These are phyloP conservation scores for Ameiurus melas DNA, from an alignment of 2,113 vertebrate genomes.

Conservation along the genomic window DNA sequence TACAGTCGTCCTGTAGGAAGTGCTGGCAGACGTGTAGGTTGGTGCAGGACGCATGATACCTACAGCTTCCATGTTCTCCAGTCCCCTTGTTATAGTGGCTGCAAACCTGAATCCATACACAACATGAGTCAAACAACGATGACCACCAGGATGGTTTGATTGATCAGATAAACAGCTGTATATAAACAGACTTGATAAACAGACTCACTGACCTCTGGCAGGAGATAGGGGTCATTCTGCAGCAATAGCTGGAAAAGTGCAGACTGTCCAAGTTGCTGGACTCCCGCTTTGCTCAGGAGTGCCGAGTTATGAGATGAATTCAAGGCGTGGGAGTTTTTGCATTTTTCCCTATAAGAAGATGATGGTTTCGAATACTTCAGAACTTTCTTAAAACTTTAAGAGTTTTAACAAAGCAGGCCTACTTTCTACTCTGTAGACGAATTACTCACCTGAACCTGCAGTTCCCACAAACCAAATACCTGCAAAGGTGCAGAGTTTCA, in stretches of 20 bases:
- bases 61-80: slow-evolving; percentile 68
- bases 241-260: slow-evolving; percentile 73
- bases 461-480: slow-evolving; percentile 64
- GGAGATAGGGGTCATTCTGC: slow-evolving; percentile 72
- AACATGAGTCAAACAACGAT: background rate
- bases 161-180: background rate
- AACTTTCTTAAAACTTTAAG: background rate
- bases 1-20: slow-evolving; percentile 68
- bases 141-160: too few species aligned
- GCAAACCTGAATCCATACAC: slow-evolving; percentile 64
- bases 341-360: slow-evolving; percentile 60
- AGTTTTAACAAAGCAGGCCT: background rate
- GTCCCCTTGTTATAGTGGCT: slow-evolving; percentile 73
- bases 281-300: slow-evolving; percentile 52
- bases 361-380: background rate
- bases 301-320: slow-evolving; percentile 51
- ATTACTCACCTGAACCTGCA: slow-evolving; percentile 68
- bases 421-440: background rate
- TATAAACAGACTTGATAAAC: background rate
- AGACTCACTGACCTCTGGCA: slow-evolving; percentile 72
- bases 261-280: slow-evolving; percentile 57
- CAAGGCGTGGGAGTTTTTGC: slow-evolving; percentile 68
- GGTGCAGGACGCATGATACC: slow-evolving; percentile 59
- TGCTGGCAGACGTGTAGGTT: slow-evolving; percentile 74
- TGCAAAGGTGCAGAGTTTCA: slow-evolving; percentile 67